Conservation (phyloP, 2,888 invertebrate species). For the Aelia acuminata region DNA sequence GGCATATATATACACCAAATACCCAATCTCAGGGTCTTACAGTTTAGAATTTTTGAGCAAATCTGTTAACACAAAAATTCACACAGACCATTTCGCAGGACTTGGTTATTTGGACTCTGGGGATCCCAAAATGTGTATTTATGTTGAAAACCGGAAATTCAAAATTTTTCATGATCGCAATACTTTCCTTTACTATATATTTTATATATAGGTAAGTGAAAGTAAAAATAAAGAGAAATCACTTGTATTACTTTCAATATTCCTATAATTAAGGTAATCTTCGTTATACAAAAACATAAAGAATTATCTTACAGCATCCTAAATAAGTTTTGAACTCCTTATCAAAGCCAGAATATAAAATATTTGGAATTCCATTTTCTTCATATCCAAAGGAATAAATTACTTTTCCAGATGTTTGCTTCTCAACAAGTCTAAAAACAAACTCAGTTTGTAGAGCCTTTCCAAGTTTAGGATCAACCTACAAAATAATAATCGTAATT, state of each 20-base stretch:
- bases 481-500: neutral
- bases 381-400: slow-evolving; percentile 47
- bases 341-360: neutral
- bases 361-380: neutral
- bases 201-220: no score
- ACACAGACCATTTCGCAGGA: no score
- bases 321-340: slow-evolving; percentile 48
- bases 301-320: slow-evolving; percentile 23
- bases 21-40: no score
- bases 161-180: no score
- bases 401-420: neutral
- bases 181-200: no score
- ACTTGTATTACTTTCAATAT: neutral
- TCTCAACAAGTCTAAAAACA: slow-evolving; percentile 9
- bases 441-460: slow-evolving; percentile 41
- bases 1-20: no score
- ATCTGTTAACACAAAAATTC: no score
- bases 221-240: no score
- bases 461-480: slow-evolving; percentile 47
- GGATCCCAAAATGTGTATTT: no score
- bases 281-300: neutral
- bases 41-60: no score
- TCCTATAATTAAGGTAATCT: neutral
- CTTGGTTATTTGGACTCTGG: no score
- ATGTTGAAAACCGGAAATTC: no score